Percentiles rank a stretch among this genome's conserved stretches.
Evolutionary conservation across 2,888 invertebrate genomes (phyloP).

Genomic region (Hofmannophila pseudospretella): DNA sequence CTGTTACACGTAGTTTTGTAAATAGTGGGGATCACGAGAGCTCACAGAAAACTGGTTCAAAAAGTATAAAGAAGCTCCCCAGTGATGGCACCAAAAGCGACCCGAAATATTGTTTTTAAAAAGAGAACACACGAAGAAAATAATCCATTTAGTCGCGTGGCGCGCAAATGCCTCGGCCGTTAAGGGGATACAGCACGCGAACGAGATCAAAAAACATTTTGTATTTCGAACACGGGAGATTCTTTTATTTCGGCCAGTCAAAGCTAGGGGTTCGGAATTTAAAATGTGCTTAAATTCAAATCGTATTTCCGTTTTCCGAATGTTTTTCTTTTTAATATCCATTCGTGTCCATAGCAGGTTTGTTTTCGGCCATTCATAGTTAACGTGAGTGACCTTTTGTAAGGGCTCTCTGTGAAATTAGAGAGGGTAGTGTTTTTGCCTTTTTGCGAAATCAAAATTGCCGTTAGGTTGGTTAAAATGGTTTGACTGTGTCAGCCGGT

Average conservation of each 20-base stretch:
- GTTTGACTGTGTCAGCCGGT: too few relatives aligned
- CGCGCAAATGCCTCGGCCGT: constrained; percentile 61
- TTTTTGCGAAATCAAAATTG: constrained; percentile 66
- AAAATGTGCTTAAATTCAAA: constrained; percentile 76
- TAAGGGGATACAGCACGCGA: constrained; percentile 62
- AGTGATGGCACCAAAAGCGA: constrained; percentile 31
- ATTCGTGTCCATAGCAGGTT: constrained; percentile 58
- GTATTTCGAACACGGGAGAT: constrained; percentile 52
- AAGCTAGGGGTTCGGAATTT: constrained; percentile 65
- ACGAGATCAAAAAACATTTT: constrained; percentile 69
- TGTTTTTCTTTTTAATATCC: constrained; percentile 68
- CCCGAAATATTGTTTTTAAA: constrained; percentile 53
- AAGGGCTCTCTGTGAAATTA: constrained; percentile 71
- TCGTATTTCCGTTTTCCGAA: constrained; percentile 63
- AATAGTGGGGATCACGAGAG: constrained; percentile 23
- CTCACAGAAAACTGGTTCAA: constrained; percentile 34
- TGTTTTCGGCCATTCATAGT: constrained; percentile 73
- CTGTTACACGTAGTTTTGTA: neutral
- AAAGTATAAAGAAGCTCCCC: constrained; percentile 39
- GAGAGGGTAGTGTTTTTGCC: constrained; percentile 61
- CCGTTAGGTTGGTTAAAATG: too few relatives aligned
- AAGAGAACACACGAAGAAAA: constrained; percentile 69
- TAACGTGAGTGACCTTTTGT: constrained; percentile 75
- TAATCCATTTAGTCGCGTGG: constrained; percentile 76
- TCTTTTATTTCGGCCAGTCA: constrained; percentile 71